Conservation (phyloP, 2,113 vertebrate species). For the Nanorana parkeri region DNA sequence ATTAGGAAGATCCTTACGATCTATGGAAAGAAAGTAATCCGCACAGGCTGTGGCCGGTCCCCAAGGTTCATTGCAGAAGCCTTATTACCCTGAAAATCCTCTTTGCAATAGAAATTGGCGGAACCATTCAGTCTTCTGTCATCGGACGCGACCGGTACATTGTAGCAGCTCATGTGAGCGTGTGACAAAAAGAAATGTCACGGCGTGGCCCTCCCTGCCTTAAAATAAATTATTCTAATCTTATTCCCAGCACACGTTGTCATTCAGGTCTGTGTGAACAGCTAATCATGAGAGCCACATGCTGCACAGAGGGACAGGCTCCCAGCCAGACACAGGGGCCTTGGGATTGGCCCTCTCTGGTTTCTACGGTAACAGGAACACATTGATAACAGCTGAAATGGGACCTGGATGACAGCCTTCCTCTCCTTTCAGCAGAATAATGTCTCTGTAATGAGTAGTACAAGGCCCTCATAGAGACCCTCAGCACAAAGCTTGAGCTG, state of each 20-base stretch:
- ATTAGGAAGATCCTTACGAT: background rate
- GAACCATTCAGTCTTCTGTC: background rate
- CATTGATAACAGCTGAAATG: constrained; percentile 72
- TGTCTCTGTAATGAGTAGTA: constrained; percentile 49
- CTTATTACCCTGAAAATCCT: constrained; percentile 3
- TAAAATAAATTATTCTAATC: constrained; percentile 72
- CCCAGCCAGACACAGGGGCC: constrained; percentile 62
- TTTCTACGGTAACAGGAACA: constrained; percentile 77
- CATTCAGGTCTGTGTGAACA: constrained; percentile 63
- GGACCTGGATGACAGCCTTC: constrained; percentile 67
- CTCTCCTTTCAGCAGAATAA: constrained; percentile 68
- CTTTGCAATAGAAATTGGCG: constrained; percentile 20
- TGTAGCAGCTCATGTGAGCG: constrained; percentile 71
- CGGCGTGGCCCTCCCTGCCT: constrained; percentile 66
- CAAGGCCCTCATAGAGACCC: constrained; percentile 50
- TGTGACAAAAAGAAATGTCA: constrained; percentile 57
- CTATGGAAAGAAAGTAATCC: constrained; percentile 30
- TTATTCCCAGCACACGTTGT: constrained; percentile 73
- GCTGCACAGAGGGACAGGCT: constrained; percentile 68
- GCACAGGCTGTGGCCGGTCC: background rate
- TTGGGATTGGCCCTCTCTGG: constrained; percentile 67
- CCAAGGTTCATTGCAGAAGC: background rate
- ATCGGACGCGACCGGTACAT: constrained; percentile 76
- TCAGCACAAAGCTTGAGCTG: constrained; percentile 38
- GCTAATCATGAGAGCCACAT: constrained; percentile 79